These are phyloP conservation scores for Ips typographus DNA, from an alignment of 1,140 invertebrate genomes.

Conservation along the genomic window DNA sequence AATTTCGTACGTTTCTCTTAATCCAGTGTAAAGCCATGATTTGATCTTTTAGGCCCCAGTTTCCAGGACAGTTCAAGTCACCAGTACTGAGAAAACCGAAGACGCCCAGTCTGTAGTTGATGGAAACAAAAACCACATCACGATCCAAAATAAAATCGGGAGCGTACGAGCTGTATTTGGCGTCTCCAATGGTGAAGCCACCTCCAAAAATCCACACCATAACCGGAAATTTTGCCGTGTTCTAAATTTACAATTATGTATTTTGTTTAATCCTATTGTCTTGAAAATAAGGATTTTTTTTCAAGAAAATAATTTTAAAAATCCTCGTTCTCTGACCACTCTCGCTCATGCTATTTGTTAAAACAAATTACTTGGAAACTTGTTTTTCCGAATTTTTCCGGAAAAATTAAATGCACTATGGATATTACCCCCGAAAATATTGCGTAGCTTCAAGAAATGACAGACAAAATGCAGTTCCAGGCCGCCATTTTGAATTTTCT, in stretches of 20 bases:
- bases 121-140: slow-evolving; percentile 57
- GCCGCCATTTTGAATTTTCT: no score
- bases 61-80: slow-evolving; percentile 48
- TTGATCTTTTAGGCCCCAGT: slow-evolving; percentile 56
- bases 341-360: no score
- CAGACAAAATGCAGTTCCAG: no score
- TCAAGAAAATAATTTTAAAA: no score
- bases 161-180: slow-evolving; percentile 43
- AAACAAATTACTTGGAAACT: no score
- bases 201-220: slow-evolving; percentile 52
- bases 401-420: no score
- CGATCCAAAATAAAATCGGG: slow-evolving; percentile 54
- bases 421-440: no score
- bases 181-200: slow-evolving; percentile 41
- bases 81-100: slow-evolving; percentile 41
- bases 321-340: no score
- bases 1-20: slow-evolving; percentile 45
- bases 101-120: slow-evolving; percentile 58
- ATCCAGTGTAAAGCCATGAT: slow-evolving; percentile 54
- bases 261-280: neutral
- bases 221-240: slow-evolving; percentile 34
- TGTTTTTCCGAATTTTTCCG: no score
- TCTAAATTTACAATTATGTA: slow-evolving; percentile 7
- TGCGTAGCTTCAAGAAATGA: no score
- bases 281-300: neutral